phyloP scores from a whole-genome alignment of 2,888 invertebrate species.

The Leptura quadrifasciata region DNA sequence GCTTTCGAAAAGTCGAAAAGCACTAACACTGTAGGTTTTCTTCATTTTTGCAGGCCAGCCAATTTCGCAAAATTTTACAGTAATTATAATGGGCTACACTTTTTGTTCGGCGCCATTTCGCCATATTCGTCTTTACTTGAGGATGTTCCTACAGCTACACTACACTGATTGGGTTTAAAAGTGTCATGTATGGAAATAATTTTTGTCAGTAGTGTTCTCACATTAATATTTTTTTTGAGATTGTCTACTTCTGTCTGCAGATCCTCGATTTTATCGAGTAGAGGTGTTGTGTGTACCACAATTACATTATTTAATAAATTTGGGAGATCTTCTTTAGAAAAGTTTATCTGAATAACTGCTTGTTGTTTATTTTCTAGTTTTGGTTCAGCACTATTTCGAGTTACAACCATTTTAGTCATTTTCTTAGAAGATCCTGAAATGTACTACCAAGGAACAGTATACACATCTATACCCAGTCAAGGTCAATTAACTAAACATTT shows the following conservation, averaged over 20 bases:
- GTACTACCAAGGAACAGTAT: too few species aligned
- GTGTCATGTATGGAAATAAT: background rate
- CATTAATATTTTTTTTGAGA: background rate
- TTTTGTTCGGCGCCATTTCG: background rate
- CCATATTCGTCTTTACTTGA: background rate
- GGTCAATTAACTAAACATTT: too few species aligned
- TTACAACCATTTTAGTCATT: too few species aligned
- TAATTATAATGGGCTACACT: too few species aligned
- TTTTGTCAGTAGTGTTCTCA: too few species aligned
- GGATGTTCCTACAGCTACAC: background rate
- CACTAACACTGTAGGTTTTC: too few species aligned
- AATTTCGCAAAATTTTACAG: too few species aligned
- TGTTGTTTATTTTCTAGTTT: background rate
- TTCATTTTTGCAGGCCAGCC: too few species aligned
- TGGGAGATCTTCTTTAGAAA: background rate
- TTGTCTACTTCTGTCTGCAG: background rate
- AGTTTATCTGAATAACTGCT: background rate
- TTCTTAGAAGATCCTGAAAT: too few species aligned
- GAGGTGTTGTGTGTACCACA: background rate
- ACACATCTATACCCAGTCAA: too few species aligned
- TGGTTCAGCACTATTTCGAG: too few species aligned
- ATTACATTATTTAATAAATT: background rate
- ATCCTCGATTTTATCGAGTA: conserved; percentile 39
- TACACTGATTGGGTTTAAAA: background rate
- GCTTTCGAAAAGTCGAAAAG: too few species aligned